These are phyloP conservation scores for Zoanthus gigantus DNA, from an alignment of 92 coral and sea anemone genomes.

Conservation along the genomic window DNA sequence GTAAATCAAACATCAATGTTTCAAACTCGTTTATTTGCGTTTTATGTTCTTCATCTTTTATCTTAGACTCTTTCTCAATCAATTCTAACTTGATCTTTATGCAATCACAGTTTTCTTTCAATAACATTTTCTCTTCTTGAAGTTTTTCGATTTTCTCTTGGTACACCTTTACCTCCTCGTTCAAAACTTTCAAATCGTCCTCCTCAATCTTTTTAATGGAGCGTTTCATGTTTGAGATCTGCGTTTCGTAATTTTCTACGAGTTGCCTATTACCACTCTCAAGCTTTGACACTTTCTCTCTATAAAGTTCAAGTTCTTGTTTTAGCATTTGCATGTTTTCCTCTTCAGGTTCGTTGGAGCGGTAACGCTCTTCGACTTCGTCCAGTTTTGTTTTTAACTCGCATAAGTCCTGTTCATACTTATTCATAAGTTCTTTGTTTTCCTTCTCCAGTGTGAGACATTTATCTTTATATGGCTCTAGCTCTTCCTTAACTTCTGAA, in stretches of 20 bases:
- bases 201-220: constrained; percentile 81
- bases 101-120: constrained; percentile 64
- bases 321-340: constrained; percentile 70
- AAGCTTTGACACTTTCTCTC: constrained; percentile 75
- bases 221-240: constrained; percentile 70
- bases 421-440: constrained; percentile 75
- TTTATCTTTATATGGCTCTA: constrained; percentile 77
- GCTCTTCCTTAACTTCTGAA: constrained; percentile 82
- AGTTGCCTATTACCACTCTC: constrained; percentile 80
- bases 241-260: constrained; percentile 88
- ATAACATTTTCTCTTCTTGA: constrained; percentile 65
- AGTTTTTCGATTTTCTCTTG: constrained; percentile 73
- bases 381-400: constrained; percentile 75
- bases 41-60: constrained; percentile 48
- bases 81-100: constrained; percentile 52
- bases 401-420: constrained; percentile 76
- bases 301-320: constrained; percentile 78
- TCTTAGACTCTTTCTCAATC: constrained; percentile 41
- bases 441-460: constrained; percentile 80
- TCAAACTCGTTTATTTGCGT: constrained; percentile 48
- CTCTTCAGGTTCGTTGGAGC: constrained; percentile 74
- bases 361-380: constrained; percentile 81
- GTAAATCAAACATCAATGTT: constrained; percentile 55
- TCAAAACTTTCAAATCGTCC: constrained; percentile 80
- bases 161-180: constrained; percentile 84